Evolutionary conservation across 2,113 vertebrate species (phyloP).

Genomic region (Tachycineta bicolor): DNA sequence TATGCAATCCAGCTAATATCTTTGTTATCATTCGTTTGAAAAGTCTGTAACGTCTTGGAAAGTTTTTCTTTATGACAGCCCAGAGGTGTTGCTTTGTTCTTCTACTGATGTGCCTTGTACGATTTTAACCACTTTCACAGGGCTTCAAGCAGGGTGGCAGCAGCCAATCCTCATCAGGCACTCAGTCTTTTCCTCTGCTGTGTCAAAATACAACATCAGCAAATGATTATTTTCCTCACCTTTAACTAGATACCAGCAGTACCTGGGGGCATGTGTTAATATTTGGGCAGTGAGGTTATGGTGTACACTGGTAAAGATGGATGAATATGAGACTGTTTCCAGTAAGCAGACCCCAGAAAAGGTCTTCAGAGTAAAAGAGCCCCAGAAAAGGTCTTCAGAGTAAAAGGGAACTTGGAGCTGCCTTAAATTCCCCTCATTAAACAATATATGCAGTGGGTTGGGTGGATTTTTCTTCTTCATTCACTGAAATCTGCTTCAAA

Average conservation of each 20-base stretch:
- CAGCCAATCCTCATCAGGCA: background rate
- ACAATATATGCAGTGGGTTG: background rate
- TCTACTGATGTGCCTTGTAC: background rate
- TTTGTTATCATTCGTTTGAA: background rate
- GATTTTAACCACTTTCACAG: background rate
- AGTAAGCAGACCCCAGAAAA: background rate
- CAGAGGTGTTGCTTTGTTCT: background rate
- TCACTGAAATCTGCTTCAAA: background rate
- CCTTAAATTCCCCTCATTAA: background rate
- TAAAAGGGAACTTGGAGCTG: background rate
- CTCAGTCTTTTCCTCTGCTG: background rate
- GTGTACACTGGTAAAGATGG: background rate
- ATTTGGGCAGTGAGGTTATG: background rate
- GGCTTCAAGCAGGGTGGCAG: background rate
- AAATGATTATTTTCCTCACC: background rate
- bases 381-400: no score
- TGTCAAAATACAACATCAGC: background rate
- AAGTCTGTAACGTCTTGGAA: background rate
- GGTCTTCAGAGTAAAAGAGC: background rate
- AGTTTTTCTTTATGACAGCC: background rate
- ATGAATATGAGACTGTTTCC: background rate
- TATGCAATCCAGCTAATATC: background rate
- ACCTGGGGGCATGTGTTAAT: accelerated
- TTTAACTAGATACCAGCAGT: background rate
- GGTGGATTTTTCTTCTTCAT: background rate